Evolutionary conservation across 2,113 vertebrate genomes (phyloP).

Genomic region (Dipodomys ordii): DNA sequence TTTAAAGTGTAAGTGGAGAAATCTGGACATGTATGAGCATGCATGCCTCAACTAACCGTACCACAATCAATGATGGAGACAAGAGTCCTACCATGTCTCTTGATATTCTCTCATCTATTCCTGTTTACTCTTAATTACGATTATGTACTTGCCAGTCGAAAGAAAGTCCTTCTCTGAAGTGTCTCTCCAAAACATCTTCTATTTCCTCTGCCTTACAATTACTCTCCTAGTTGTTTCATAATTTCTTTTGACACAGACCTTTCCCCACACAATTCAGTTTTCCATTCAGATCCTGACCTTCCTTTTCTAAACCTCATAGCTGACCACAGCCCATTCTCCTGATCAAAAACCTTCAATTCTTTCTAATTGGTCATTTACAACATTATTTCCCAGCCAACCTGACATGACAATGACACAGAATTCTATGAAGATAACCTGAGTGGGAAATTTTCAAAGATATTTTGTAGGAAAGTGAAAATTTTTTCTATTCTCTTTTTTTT

Average conservation of each 20-base stretch:
- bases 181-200: background rate
- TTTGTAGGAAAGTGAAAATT: background rate
- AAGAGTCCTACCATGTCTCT: background rate
- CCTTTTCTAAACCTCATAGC: background rate
- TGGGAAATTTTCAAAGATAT: slow-evolving; percentile 25
- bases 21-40: background rate
- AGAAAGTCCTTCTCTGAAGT: background rate
- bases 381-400: background rate
- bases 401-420: background rate
- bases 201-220: background rate
- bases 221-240: background rate
- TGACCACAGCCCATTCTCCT: background rate
- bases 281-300: background rate
- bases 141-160: background rate
- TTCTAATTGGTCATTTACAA: background rate
- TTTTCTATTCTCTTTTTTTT: background rate
- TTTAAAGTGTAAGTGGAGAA: background rate
- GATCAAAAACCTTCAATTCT: background rate
- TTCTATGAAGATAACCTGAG: background rate
- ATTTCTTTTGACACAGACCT: background rate
- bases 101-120: background rate
- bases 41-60: background rate
- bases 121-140: background rate
- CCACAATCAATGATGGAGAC: background rate
- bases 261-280: background rate